Percentiles rank a stretch among this genome's conserved stretches.
These are phyloP conservation scores for Napeogenes sylphis DNA, from an alignment of 2,888 invertebrate genomes.

Conservation along the genomic window DNA sequence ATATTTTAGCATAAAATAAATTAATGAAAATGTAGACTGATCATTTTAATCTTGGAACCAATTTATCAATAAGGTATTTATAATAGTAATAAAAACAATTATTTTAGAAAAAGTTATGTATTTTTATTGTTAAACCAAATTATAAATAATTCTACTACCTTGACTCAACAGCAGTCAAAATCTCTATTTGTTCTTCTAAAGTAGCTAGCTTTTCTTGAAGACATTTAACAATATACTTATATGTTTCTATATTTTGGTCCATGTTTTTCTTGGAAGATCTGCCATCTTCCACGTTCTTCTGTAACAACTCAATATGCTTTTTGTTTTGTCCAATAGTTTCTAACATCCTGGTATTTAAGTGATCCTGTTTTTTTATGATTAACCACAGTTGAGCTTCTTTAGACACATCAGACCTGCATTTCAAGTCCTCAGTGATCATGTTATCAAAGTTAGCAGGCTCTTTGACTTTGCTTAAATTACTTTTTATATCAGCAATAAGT, in stretches of 20 bases:
- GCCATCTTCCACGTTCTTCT: conserved; percentile 50
- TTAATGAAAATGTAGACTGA: conserved; percentile 6
- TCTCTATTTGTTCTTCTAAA: conserved; percentile 69
- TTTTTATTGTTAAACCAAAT: conserved; percentile 12
- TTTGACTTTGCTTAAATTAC: conserved; percentile 43
- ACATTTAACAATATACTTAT: conserved; percentile 66
- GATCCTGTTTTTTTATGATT: conserved; percentile 63
- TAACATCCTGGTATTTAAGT: conserved; percentile 55
- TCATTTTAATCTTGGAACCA: background rate
- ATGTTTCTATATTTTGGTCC: conserved; percentile 55
- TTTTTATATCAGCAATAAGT: conserved; percentile 54
- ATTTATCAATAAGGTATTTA: too few species aligned
- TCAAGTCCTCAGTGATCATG: conserved; percentile 54
- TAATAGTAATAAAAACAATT: conserved; percentile 9
- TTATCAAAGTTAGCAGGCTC: conserved; percentile 55
- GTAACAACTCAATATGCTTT: conserved; percentile 54
- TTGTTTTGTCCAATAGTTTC: conserved; percentile 54
- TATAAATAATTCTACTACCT: conserved; percentile 38
- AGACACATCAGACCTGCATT: conserved; percentile 50
- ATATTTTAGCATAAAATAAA: background rate
- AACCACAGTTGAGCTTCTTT: conserved; percentile 60
- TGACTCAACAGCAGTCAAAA: conserved; percentile 64
- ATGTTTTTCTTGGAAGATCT: conserved; percentile 48
- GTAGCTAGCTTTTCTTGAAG: conserved; percentile 69
- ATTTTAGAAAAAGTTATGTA: conserved; percentile 1